Conservation (phyloP, 1,140 invertebrate species). For the Microplitis mediator region DNA sequence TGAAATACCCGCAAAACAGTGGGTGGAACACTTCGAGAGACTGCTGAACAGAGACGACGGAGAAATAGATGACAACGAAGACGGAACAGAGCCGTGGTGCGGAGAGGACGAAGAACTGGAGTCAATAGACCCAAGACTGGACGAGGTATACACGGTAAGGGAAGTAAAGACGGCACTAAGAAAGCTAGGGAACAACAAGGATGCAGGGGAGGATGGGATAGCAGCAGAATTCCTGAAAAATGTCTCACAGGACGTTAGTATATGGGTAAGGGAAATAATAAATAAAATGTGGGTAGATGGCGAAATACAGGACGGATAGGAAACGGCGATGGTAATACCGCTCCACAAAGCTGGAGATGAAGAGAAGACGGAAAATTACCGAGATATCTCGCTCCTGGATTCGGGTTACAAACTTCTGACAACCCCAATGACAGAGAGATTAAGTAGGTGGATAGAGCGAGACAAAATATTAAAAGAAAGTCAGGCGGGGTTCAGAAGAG, state of each 20-base stretch:
- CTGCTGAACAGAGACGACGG: background rate
- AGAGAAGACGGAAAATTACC: constrained; percentile 23
- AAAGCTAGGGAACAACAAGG: background rate
- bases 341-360: constrained; percentile 23
- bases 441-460: background rate
- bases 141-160: too few relatives aligned
- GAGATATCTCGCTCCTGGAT: constrained; percentile 25
- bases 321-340: constrained; percentile 7
- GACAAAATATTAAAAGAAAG: background rate
- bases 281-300: too few relatives aligned
- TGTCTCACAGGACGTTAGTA: too few relatives aligned
- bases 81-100: background rate
- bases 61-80: too few relatives aligned
- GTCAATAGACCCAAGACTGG: too few relatives aligned
- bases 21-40: background rate
- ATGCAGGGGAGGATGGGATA: background rate
- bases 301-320: background rate
- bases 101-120: background rate
- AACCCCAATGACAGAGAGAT: constrained; percentile 14
- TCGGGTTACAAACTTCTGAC: constrained; percentile 31
- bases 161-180: too few relatives aligned
- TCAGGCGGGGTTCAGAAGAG: background rate
- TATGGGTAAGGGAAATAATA: too few relatives aligned
- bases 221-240: background rate
- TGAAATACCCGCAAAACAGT: background rate